Evolutionary conservation across 2,888 invertebrate genomes (phyloP).

Genomic region (Cataglyphis albicans): DNA sequence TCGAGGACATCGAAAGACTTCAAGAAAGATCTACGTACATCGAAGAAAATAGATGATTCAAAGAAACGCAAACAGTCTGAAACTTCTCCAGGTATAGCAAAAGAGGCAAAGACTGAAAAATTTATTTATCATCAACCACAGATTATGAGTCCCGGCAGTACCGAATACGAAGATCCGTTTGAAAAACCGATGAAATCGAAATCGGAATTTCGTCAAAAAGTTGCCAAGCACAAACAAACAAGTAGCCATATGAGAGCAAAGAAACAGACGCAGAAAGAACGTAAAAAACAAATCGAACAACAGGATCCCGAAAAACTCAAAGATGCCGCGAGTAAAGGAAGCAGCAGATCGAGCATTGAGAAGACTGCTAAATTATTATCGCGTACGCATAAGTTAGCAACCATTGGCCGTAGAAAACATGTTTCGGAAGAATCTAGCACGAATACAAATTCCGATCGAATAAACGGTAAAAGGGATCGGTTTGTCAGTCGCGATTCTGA

Average conservation of each 20-base stretch:
- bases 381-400: constrained; percentile 48
- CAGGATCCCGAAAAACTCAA: constrained; percentile 55
- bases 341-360: constrained; percentile 31
- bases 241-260: constrained; percentile 66
- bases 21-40: constrained; percentile 61
- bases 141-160: constrained; percentile 78
- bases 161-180: constrained; percentile 77
- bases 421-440: constrained; percentile 61
- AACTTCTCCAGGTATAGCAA: constrained; percentile 3
- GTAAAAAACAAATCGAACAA: constrained; percentile 44
- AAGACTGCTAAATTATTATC: constrained; percentile 25
- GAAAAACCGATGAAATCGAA: constrained; percentile 70
- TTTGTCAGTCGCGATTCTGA: constrained; percentile 24
- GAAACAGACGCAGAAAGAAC: constrained; percentile 67
- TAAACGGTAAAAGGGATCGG: constrained; percentile 45
- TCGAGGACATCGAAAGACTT: constrained; percentile 51
- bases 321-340: constrained; percentile 48
- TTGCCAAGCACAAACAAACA: constrained; percentile 62
- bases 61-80: constrained; percentile 51
- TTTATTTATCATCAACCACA: constrained; percentile 75
- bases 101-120: constrained; percentile 69
- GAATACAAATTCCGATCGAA: constrained; percentile 61
- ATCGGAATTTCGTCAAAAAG: constrained; percentile 47
- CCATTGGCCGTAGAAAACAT: constrained; percentile 51
- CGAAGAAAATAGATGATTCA: constrained; percentile 51